phyloP scores from a whole-genome alignment of 2,113 vertebrate genomes.

The Planiliza haematocheilus region DNA sequence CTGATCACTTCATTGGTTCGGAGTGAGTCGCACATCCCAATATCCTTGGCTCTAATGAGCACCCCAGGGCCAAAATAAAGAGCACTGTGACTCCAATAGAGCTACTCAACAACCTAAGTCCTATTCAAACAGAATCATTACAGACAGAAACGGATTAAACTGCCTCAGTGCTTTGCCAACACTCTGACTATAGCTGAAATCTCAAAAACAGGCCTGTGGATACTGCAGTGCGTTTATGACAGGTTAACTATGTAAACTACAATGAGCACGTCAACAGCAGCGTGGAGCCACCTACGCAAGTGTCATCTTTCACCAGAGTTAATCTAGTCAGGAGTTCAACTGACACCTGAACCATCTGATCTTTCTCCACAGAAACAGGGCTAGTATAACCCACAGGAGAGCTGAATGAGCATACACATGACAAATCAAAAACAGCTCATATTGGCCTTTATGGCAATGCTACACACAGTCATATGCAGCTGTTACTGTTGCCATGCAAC shows the following conservation, averaged over 20 bases:
- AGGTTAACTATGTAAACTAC: conserved; percentile 29
- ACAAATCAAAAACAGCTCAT: not conserved
- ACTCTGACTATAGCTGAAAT: conserved; percentile 15
- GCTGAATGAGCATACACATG: conserved; percentile 10
- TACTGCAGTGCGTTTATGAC: conserved; percentile 6
- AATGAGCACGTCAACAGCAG: conserved; percentile 17
- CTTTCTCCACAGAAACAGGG: conserved; percentile 20
- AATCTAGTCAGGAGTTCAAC: conserved; percentile 25
- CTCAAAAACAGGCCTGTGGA: conserved; percentile 25
- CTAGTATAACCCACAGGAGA: not conserved
- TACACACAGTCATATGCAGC: conserved; percentile 12
- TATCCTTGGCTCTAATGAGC: conserved; percentile 67
- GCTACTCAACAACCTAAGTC: conserved; percentile 57
- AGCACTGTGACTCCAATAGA: conserved; percentile 43
- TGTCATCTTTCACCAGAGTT: conserved; percentile 42
- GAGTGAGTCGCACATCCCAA: conserved; percentile 53
- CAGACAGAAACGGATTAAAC: conserved; percentile 54
- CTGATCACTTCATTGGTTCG: conserved; percentile 60
- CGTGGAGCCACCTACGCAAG: conserved; percentile 6
- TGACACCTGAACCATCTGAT: conserved; percentile 48
- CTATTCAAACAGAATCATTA: conserved; percentile 62
- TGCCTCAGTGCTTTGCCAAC: conserved; percentile 37
- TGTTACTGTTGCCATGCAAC: conserved; percentile 36
- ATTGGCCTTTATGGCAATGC: not conserved
- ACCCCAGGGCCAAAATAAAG: conserved; percentile 60